Base-by-base conservation (phyloP, 2,797 vertebrate species). In the Hozukius guyotensis region DNA sequence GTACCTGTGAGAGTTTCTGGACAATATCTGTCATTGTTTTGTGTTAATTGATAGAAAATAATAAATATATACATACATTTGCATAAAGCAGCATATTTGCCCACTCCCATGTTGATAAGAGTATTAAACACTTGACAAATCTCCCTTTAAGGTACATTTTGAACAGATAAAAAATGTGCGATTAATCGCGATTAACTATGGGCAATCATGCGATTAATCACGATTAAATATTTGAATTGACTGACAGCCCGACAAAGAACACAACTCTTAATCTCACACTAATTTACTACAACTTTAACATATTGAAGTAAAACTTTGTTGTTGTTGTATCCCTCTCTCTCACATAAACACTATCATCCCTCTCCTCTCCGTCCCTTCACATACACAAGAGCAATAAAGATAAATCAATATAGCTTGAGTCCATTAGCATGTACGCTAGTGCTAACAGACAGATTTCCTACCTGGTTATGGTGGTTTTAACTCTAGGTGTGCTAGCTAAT, bases 401-500 rank as follows among this genome's bases (percentile, higher is more conserved):
- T 13, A 42, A 66, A 22, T 72, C 13, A 72, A 57, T 70, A 62
- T 12, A 55, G 8, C 6, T 34, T 11, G 11, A 72, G 20, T 1
- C 5, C 42, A 56, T 67, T 16, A 64, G 25, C 31, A 55, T 16
- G 49, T 27, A 27, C 25, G 38, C 10, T 46, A 32, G 6, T 36
- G 61, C 31, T 60, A 69, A 55, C 25, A 49, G 18, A 29, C 10
- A 61, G 12, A 13, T 64, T 75, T 62, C 29, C 69, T 38, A 61
- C 36, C 6, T 77, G 68, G 16, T 62, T 42, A 14, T 4, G 8
- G 20, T 29, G 0, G 67, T 34, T 80, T 80, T 53, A 80, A 61
- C 36, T 80, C 10, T 32, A 71, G 36, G 46, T 79, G 65, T 80
- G 57, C 72, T 12, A 46, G 20, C 64, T 77, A 60, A 85, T 80